Evolutionary conservation across 2,888 invertebrate genomes (phyloP).

Genomic region (Aspidiotus destructor): DNA sequence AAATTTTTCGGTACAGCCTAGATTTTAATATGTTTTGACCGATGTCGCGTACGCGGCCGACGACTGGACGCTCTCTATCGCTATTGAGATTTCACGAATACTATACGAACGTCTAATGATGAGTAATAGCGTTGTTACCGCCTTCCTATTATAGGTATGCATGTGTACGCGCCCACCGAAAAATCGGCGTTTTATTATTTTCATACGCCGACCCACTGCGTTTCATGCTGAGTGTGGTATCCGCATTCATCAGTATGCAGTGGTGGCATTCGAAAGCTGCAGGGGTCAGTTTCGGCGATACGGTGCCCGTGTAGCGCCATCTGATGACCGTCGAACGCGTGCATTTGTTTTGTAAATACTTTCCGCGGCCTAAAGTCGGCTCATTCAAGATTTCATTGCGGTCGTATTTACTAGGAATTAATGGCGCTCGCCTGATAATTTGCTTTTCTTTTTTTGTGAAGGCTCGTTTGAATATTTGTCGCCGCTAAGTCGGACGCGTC

Average conservation of each 20-base stretch:
- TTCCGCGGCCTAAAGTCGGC: not conserved
- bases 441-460: not conserved
- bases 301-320: slow-evolving; percentile 21
- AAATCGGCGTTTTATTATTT: slow-evolving; percentile 14
- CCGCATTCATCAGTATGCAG: slow-evolving; percentile 29
- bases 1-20: too few species aligned
- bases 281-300: slow-evolving; percentile 21
- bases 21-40: too few species aligned
- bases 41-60: not conserved
- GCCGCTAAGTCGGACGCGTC: too few species aligned
- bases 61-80: too few species aligned
- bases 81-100: slow-evolving; percentile 2
- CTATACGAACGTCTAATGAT: not conserved
- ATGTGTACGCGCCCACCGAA: slow-evolving; percentile 20
- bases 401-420: not conserved
- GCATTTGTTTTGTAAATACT: slow-evolving; percentile 8
- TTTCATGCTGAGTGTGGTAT: slow-evolving; percentile 20
- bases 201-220: slow-evolving; percentile 14
- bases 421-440: not conserved
- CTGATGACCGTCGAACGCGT: slow-evolving; percentile 11
- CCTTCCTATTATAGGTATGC: not conserved
- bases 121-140: slow-evolving; percentile 14
- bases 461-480: too few species aligned
- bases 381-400: slow-evolving; percentile 5
- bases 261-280: slow-evolving; percentile 19